Evolutionary conservation across 2,888 invertebrate genomes (phyloP), one percentile per base, ranked within the genome.

Genomic region (Polymixis flavicincta): DNA sequence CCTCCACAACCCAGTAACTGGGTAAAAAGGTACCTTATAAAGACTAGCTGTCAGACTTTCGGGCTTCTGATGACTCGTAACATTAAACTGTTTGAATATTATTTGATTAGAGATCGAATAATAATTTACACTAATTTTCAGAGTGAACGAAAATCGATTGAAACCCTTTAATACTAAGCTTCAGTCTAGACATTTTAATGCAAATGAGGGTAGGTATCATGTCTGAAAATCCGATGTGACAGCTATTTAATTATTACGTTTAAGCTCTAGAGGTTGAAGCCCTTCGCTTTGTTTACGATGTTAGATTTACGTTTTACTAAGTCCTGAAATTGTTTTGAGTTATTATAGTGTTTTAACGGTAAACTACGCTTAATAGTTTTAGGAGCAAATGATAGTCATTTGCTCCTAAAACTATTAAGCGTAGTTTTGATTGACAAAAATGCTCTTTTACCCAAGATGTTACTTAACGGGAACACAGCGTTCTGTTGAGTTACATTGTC

Each of bases 161-260:
- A 45, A 66, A 52, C 11, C 22, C 19, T 52, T 64, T 65, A 2
- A 17, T 13, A 28, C 59, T 65, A 60, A 76, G 76, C 48, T 68
- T 32, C 7, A 3, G 80, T 76, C 80, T 80, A 80, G 76, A 80
- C 80, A 42, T 64, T 68, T 59, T 55, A 64, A 76, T 76, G 67
- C 50, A 80, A 80, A 76, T 65, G 48, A 76, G 52, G 11, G 55
- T 72, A 68, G 77, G 50, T 74, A 37, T 52, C 22, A 45, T 32
- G 50, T 59, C 70, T 71, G 28, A 1, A 54, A 67, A 75, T 64
- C 48, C 37, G 7, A 48, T 50, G 48, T 14, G 59, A 78, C 61
- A 48, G 61, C 14, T 67, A 67, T 52, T 66, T 77, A 61, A 66
- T 57, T 66, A 42, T 50, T 32, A 25, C 19, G 5, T 55, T 78